phyloP scores from a whole-genome alignment of 2,113 vertebrate species.

The Madoqua kirkii region DNA sequence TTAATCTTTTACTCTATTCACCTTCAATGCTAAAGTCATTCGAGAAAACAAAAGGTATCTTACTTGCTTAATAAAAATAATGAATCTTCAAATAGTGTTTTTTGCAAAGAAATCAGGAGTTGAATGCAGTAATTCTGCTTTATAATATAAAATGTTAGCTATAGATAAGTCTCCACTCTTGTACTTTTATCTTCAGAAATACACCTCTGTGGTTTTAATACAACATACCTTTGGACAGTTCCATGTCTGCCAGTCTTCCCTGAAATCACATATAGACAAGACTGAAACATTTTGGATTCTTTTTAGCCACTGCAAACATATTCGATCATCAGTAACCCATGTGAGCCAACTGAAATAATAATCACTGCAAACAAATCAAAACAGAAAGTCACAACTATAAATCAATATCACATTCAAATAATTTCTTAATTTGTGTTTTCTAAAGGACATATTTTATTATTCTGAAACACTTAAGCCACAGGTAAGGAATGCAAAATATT shows the following conservation, averaged over 20 bases:
- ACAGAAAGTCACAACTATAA: slow-evolving; percentile 20
- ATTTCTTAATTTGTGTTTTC: slow-evolving; percentile 1
- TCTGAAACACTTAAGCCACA: neutral
- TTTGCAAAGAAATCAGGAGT: neutral
- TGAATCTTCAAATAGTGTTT: neutral
- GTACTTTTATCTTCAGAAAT: neutral
- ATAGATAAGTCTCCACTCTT: neutral
- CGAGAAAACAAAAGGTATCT: neutral
- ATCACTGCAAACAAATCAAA: slow-evolving; percentile 84
- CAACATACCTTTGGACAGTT: slow-evolving; percentile 86
- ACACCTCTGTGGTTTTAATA: slow-evolving; percentile 7
- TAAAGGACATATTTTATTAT: neutral
- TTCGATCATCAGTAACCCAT: slow-evolving; percentile 90
- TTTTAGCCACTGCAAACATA: slow-evolving; percentile 93
- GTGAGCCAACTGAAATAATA: slow-evolving; percentile 94
- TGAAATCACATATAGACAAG: slow-evolving; percentile 91
- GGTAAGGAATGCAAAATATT: neutral
- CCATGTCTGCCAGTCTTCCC: slow-evolving; percentile 83
- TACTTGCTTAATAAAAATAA: neutral
- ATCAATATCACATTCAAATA: neutral
- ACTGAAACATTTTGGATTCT: slow-evolving; percentile 92
- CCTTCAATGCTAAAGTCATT: neutral
- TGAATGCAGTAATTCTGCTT: neutral
- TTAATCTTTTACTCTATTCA: neutral
- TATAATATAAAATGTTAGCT: neutral